Conservation (phyloP, 1,140 invertebrate genomes). For the Spodoptera litura region DNA sequence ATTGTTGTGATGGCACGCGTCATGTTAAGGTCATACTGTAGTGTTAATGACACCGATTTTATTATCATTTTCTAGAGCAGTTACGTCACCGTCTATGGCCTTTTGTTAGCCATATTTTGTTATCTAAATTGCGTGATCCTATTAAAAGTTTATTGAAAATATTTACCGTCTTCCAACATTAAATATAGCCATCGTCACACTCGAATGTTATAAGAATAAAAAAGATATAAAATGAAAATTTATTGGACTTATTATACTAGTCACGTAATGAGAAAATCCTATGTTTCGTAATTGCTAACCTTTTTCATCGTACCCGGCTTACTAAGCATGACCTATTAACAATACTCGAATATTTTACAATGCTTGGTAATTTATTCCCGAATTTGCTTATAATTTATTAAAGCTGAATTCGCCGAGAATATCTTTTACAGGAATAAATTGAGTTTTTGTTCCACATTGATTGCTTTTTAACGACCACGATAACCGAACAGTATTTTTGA, state of each 20-base stretch:
- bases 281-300: constrained; percentile 13
- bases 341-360: constrained; percentile 22
- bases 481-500: constrained; percentile 12
- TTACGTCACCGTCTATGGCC: neutral
- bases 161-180: too few species aligned
- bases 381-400: constrained; percentile 33
- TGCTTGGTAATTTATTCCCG: constrained; percentile 26
- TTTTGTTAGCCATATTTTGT: neutral
- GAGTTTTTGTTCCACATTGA: constrained; percentile 28
- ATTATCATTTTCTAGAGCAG: constrained; percentile 6
- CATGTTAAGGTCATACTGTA: constrained; percentile 9
- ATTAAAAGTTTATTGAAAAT: too few species aligned
- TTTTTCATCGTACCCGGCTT: constrained; percentile 5
- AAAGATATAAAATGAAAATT: too few species aligned
- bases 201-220: too few species aligned
- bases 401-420: constrained; percentile 25
- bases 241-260: neutral
- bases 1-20: constrained; percentile 9
- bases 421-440: constrained; percentile 21
- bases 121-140: neutral
- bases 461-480: constrained; percentile 30
- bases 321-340: constrained; percentile 21
- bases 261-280: neutral
- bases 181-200: too few species aligned
- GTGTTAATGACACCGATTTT: constrained; percentile 23